Conservation (phyloP, 2,888 invertebrate species). For the Polymixis flavicincta region DNA sequence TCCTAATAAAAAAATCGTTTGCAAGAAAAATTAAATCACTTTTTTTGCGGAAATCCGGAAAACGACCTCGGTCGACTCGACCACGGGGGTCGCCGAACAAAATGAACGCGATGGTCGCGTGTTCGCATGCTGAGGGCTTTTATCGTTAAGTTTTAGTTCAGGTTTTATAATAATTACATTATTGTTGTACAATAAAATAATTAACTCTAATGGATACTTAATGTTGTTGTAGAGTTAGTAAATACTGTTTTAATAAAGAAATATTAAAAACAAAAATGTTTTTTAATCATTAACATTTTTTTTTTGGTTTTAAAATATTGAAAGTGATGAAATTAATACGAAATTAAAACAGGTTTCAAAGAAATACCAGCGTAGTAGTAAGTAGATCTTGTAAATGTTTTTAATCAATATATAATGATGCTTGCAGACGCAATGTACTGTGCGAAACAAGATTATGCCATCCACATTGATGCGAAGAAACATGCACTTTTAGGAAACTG, state of each 20-base stretch:
- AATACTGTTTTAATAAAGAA: constrained; percentile 19
- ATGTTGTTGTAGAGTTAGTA: not conserved
- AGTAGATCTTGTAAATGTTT: not conserved
- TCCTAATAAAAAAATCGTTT: too few relatives aligned
- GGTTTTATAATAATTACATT: constrained; percentile 9
- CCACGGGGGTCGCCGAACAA: not conserved
- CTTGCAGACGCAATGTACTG: not conserved
- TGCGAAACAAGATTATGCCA: not conserved
- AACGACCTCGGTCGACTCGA: too few relatives aligned
- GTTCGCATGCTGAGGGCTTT: not conserved
- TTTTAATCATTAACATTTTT: not conserved
- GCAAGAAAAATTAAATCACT: too few relatives aligned
- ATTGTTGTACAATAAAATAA: not conserved
- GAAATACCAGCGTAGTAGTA: not conserved
- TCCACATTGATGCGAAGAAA: not conserved
- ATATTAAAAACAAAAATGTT: not conserved
- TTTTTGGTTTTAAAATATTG: not conserved
- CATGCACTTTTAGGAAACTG: not conserved
- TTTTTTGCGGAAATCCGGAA: not conserved
- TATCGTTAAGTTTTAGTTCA: not conserved
- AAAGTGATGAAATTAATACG: not conserved
- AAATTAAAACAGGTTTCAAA: not conserved
- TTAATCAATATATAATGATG: not conserved
- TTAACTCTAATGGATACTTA: not conserved
- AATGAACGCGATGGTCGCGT: not conserved